Evolutionary conservation across 2,113 vertebrate genomes (phyloP).

Genomic region (Laticauda colubrina): DNA sequence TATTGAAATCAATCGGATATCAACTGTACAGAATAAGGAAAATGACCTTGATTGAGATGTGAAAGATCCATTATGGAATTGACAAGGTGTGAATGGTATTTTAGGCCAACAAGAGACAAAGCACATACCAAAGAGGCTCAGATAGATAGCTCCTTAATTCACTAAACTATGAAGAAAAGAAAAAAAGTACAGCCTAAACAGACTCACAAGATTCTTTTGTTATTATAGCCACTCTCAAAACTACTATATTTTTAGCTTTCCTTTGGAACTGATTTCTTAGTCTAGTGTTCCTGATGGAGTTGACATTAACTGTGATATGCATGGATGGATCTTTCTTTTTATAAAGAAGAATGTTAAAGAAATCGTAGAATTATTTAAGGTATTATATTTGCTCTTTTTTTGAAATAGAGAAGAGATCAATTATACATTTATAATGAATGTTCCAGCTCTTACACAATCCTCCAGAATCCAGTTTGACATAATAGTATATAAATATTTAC

Average conservation of each 20-base stretch:
- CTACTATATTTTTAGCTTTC: not conserved
- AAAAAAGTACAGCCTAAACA: not conserved
- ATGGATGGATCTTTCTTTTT: not conserved
- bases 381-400: not conserved
- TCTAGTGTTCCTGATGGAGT: not conserved
- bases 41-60: not conserved
- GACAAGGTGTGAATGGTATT: not conserved
- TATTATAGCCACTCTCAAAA: not conserved
- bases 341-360: not conserved
- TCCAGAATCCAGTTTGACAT: not conserved
- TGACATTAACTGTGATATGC: not conserved
- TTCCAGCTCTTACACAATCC: not conserved
- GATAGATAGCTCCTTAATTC: not conserved
- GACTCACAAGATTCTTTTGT: not conserved
- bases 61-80: not conserved
- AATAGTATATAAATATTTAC: not conserved
- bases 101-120: not conserved
- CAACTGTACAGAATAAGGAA: not conserved
- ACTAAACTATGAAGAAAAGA: not conserved
- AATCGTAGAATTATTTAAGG: not conserved
- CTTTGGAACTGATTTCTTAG: not conserved
- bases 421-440: not conserved
- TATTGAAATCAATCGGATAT: not conserved
- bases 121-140: not conserved
- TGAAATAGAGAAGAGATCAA: not conserved